phyloP scores from a whole-genome alignment of 2,888 invertebrate genomes.

The Caenorhabditis sp. region DNA sequence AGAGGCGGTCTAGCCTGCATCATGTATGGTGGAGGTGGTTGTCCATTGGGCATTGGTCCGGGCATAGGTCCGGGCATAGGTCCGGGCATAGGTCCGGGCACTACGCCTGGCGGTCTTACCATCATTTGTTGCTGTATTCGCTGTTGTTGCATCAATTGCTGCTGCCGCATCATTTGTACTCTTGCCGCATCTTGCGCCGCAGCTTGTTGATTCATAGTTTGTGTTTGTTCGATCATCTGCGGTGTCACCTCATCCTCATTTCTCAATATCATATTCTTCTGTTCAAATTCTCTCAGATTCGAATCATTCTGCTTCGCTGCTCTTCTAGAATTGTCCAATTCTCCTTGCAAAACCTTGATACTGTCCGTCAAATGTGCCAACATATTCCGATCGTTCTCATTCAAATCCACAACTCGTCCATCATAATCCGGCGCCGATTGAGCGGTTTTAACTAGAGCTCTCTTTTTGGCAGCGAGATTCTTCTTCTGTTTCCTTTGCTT shows the following conservation, averaged over 20 bases:
- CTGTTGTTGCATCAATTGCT: constrained; percentile 1
- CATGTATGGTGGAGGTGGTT: background rate
- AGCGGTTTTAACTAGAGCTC: constrained; percentile 54
- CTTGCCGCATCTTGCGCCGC: constrained; percentile 1
- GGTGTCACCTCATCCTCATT: constrained; percentile 22
- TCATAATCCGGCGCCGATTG: constrained; percentile 26
- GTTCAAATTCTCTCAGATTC: constrained; percentile 36
- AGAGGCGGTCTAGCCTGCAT: background rate
- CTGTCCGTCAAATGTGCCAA: constrained; percentile 28
- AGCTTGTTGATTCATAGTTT: constrained; percentile 10
- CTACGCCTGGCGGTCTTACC: constrained; percentile 5
- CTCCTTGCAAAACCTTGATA: constrained; percentile 38
- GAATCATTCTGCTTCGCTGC: constrained; percentile 42
- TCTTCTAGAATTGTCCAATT: constrained; percentile 43
- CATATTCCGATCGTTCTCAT: constrained; percentile 35
- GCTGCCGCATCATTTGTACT: constrained; percentile 5
- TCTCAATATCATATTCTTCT: constrained; percentile 17
- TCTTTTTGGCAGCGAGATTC: constrained; percentile 63
- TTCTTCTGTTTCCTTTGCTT: constrained; percentile 64
- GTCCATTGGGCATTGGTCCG: background rate
- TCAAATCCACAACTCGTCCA: constrained; percentile 38
- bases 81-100: too few species aligned
- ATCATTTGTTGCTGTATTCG: constrained; percentile 2
- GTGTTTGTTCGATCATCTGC: constrained; percentile 18
- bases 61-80: background rate